Conservation (phyloP, 2,888 invertebrate species). For the Chelonus formosanus region DNA sequence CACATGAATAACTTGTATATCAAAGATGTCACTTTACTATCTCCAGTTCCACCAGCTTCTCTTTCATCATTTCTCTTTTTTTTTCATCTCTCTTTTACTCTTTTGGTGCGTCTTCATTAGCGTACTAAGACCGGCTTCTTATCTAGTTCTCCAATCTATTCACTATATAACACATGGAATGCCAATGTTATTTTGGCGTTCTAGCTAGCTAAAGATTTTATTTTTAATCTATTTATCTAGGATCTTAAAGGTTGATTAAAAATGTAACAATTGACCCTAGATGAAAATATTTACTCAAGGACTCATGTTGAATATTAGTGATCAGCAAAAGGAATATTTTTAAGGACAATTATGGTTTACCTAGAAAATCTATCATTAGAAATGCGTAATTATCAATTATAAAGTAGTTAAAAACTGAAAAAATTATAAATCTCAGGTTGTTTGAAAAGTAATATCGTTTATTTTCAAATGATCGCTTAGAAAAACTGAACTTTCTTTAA, state of each 20-base stretch:
- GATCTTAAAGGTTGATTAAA: background rate
- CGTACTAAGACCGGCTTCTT: slow-evolving; percentile 48
- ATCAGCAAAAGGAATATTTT: too few relatives aligned
- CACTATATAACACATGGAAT: slow-evolving; percentile 44
- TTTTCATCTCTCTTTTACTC: slow-evolving; percentile 18
- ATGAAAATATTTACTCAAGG: too few relatives aligned
- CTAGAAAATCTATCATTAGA: too few relatives aligned
- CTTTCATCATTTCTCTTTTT: slow-evolving; percentile 18
- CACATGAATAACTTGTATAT: slow-evolving; percentile 14
- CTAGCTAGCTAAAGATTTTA: slow-evolving; percentile 21
- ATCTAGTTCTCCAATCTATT: slow-evolving; percentile 48
- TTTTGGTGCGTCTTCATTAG: slow-evolving; percentile 39
- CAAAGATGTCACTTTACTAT: slow-evolving; percentile 32
- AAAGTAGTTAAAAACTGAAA: too few relatives aligned
- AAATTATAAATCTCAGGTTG: too few relatives aligned
- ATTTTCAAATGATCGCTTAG: too few relatives aligned
- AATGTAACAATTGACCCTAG: too few relatives aligned
- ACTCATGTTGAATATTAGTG: too few relatives aligned
- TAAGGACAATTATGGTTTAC: too few relatives aligned
- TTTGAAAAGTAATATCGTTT: too few relatives aligned
- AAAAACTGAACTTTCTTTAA: too few relatives aligned
- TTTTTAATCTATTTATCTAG: slow-evolving; percentile 13
- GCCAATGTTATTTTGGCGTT: slow-evolving; percentile 47
- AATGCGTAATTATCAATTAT: too few relatives aligned
- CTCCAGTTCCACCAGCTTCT: slow-evolving; percentile 17